Evolutionary conservation across 2,888 invertebrate species (phyloP), one percentile per base, ranked within the genome.

Genomic region (Cheilosia soror): DNA sequence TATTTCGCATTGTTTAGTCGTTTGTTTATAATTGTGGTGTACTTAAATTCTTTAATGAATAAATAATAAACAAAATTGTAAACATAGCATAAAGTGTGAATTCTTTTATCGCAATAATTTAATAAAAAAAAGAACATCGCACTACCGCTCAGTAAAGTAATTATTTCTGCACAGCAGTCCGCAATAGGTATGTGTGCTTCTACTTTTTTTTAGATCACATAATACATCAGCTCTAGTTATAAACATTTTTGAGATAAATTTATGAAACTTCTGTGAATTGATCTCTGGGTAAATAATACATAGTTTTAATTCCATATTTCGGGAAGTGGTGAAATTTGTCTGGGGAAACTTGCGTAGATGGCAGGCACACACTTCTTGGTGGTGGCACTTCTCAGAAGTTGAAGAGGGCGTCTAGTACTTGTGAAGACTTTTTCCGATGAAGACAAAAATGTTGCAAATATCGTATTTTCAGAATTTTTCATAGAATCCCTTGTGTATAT

Each of bases 61-160:
- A 20, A 53, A 53, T n/a, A 47, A 53, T 55, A 53, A 69, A 55
- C 68, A 29, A 6, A 29, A 13, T 2, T 15, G 20, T 68, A 55
- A 68, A 69, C 68, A 69, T 13, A 27, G 6, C 7, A 55, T 57
- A 69, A 47, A 55, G 31, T 69, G 55, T 55, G 57, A 68, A 68
- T 44, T 68, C 55, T 68, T 68, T 68, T 68, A 57, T 33, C 33
- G 44, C 68, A 55, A 68, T 68, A 68, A 57, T 57, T 57, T 57
- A 57, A 69, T 57, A 69, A 57, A 44, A 44, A 15, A 40, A 25
- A 58, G 11, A 5, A 33, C n/a, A 44, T 55, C 29, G 7, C 44
- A n/a, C 13, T 47, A 42, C 31, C n/a, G 9, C 20, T 29, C 5
- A 9, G n/a, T 5, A 42, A n/a, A 65, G 13, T 33, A 6, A 51